Conservation (phyloP, 2,888 invertebrate species). For the Desoria tigrina region DNA sequence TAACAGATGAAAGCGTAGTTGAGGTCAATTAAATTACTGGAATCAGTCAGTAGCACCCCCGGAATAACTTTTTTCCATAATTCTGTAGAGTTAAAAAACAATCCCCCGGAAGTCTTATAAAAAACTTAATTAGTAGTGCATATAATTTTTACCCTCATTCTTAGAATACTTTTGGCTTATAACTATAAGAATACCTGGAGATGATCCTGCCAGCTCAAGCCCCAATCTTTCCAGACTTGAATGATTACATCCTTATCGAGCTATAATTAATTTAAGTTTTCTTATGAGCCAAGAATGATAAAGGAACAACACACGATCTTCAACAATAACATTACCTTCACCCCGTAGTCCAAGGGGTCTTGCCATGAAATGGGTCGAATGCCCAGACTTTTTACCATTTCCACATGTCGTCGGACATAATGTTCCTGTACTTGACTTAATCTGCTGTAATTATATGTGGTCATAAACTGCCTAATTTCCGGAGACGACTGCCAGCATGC, state of each 20-base stretch:
- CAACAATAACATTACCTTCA: conserved; percentile 54
- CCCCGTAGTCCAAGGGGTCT: conserved; percentile 80
- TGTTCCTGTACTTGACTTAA: conserved; percentile 67
- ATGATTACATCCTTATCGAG: conserved; percentile 67
- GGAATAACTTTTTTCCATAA: too few species aligned
- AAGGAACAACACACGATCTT: too few species aligned
- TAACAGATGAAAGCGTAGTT: too few species aligned
- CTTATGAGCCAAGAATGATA: too few species aligned
- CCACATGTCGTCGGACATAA: conserved; percentile 66
- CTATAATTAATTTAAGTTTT: too few species aligned
- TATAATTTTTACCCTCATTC: too few species aligned
- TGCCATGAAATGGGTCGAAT: conserved; percentile 73
- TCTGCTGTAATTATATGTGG: conserved; percentile 60
- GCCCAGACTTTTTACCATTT: conserved; percentile 60
- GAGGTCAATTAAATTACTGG: too few species aligned
- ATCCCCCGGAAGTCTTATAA: too few species aligned
- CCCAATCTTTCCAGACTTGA: conserved; percentile 73
- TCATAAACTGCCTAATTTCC: conserved; percentile 66
- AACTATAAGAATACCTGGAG: conserved; percentile 21
- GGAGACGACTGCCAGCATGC: conserved; percentile 65
- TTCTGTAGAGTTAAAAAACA: too few species aligned
- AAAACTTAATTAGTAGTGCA: too few species aligned
- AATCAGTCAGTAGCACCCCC: too few species aligned
- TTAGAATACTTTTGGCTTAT: background rate
- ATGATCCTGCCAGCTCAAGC: conserved; percentile 38